Percentiles rank a stretch among this genome's conserved stretches.
phyloP scores from a whole-genome alignment of 2,888 invertebrate species.

The Idaea aversata region DNA sequence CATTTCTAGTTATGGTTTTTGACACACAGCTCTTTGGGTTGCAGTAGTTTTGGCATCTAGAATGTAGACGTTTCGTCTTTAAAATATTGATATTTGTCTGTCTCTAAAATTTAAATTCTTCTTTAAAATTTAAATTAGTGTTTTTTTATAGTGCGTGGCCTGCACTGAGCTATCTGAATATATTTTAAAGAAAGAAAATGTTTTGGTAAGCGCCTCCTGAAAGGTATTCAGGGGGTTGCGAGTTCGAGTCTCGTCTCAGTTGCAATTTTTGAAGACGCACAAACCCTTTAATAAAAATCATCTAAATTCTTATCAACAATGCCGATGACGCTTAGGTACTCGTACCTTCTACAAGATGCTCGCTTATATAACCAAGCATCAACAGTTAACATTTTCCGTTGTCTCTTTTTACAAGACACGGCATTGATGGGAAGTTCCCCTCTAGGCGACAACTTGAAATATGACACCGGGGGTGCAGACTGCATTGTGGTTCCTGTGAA shows the following conservation, averaged over 20 bases:
- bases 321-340: neutral
- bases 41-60: neutral
- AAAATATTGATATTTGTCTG: neutral
- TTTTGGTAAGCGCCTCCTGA: no score
- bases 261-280: neutral
- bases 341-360: neutral
- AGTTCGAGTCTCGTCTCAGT: no score
- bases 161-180: no score
- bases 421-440: conserved; percentile 44
- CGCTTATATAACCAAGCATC: neutral
- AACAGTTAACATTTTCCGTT: conserved; percentile 10
- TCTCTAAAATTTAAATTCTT: no score
- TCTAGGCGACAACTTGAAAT: conserved; percentile 58
- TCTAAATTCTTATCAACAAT: no score
- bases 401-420: conserved; percentile 36
- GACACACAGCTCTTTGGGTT: neutral
- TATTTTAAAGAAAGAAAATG: no score
- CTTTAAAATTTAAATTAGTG: no score
- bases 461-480: conserved; percentile 54
- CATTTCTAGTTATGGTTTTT: neutral
- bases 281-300: no score
- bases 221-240: no score
- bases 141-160: no score
- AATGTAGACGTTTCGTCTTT: neutral
- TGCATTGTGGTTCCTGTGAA: conserved; percentile 42